A percentile compares a stretch with the other conserved stretches of the same genome.
These are phyloP conservation scores for Eilema griseolum DNA, from an alignment of 2,888 invertebrate species.

Conservation along the genomic window DNA sequence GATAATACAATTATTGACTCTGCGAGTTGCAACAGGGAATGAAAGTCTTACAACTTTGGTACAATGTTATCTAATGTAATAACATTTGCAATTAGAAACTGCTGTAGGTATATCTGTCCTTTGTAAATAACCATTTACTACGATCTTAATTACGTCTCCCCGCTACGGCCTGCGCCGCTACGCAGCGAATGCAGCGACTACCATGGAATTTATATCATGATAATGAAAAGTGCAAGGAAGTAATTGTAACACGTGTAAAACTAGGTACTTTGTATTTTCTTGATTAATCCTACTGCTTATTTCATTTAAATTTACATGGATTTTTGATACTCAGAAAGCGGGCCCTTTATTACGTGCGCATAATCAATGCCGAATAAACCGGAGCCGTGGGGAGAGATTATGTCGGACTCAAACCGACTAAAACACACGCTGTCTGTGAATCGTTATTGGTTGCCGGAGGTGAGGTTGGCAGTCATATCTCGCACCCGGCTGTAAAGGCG, in stretches of 20 bases:
- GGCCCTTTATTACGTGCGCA: too few species aligned
- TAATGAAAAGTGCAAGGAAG: neutral
- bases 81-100: conserved; percentile 56
- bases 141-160: conserved; percentile 43
- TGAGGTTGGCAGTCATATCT: too few species aligned
- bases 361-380: too few species aligned
- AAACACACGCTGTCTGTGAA: too few species aligned
- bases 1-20: too few species aligned
- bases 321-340: too few species aligned
- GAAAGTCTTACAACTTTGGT: conserved; percentile 33
- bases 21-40: conserved; percentile 4
- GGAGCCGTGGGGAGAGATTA: too few species aligned
- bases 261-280: neutral
- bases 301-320: too few species aligned
- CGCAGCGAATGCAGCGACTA: conserved; percentile 6
- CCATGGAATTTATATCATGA: conserved; percentile 4
- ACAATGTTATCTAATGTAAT: conserved; percentile 36
- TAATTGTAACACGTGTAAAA: neutral
- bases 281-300: neutral
- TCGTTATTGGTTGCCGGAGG: too few species aligned
- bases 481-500: too few species aligned
- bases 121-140: conserved; percentile 36
- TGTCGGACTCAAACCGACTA: too few species aligned
- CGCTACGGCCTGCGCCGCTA: neutral
- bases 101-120: conserved; percentile 49